Evolutionary conservation across 1,140 invertebrate genomes (phyloP).

Genomic region (Bactericera cockerelli): DNA sequence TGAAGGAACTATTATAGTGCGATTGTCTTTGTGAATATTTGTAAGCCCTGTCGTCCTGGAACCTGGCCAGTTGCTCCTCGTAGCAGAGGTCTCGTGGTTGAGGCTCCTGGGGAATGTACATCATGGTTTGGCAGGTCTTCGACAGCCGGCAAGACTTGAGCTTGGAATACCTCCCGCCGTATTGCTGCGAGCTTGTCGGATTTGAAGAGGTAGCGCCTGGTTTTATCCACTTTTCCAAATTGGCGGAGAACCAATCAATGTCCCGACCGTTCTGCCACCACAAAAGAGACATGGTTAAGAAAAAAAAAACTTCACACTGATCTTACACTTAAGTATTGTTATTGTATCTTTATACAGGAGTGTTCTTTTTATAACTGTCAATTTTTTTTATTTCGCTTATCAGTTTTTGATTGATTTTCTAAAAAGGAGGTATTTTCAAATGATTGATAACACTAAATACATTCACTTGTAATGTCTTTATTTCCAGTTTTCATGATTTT

Average conservation of each 20-base stretch:
- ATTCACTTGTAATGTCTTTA: no score
- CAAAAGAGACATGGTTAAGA: background rate
- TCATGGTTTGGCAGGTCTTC: background rate
- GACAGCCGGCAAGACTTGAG: background rate
- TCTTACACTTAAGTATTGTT: no score
- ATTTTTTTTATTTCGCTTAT: no score
- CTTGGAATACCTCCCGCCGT: background rate
- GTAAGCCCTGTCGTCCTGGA: background rate
- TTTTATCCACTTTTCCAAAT: constrained; percentile 2
- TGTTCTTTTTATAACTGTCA: no score
- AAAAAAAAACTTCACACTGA: no score
- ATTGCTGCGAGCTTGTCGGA: background rate
- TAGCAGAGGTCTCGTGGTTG: background rate
- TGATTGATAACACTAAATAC: no score
- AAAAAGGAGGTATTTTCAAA: no score
- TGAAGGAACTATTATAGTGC: background rate
- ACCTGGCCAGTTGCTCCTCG: background rate
- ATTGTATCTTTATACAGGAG: no score
- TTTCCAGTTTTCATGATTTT: no score
- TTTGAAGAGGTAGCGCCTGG: background rate
- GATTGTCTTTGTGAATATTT: background rate
- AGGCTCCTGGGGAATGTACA: background rate
- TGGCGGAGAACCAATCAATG: background rate
- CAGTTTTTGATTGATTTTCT: no score
- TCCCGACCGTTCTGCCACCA: constrained; percentile 4